A percentile compares a stretch with the other conserved stretches of the same genome.
phyloP scores from a whole-genome alignment of 2,113 vertebrate genomes.

The Hyaena hyaena region DNA sequence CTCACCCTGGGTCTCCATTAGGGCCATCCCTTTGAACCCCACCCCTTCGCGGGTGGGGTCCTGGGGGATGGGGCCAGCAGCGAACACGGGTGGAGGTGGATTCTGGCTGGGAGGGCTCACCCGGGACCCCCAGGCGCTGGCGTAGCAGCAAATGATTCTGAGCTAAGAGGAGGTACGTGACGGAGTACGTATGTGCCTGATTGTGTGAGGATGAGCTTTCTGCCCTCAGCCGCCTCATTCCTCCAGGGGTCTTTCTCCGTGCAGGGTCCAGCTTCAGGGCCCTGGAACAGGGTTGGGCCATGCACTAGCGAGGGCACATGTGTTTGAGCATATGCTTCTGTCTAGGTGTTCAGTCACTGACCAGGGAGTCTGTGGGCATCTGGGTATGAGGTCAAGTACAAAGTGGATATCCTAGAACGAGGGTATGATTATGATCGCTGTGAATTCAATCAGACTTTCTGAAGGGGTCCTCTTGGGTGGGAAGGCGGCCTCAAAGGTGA shows the following conservation, averaged over 20 bases:
- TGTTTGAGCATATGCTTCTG: not conserved
- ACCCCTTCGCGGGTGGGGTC: not conserved
- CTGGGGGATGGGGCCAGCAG: not conserved
- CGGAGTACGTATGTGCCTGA: not conserved
- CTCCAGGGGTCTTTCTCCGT: not conserved
- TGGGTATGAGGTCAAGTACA: not conserved
- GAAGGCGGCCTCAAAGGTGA: not conserved
- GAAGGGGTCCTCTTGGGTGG: not conserved
- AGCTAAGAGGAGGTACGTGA: not conserved
- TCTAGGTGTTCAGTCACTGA: not conserved
- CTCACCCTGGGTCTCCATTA: not conserved
- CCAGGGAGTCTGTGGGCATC: not conserved
- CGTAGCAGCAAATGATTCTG: not conserved
- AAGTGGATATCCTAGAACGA: not conserved
- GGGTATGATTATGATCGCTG: not conserved
- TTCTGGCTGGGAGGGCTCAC: not conserved
- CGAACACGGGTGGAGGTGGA: too few species aligned
- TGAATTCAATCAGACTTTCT: not conserved
- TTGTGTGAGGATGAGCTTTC: not conserved
- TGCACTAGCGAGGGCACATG: accelerated
- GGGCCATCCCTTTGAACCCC: not conserved
- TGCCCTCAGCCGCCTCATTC: not conserved
- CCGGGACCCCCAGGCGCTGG: too few species aligned
- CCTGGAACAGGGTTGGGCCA: too few species aligned
- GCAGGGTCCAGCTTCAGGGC: not conserved